Evolutionary conservation across 2,888 invertebrate species (phyloP), one percentile per base, ranked within the genome.

Genomic region (Pomacea canaliculata): DNA sequence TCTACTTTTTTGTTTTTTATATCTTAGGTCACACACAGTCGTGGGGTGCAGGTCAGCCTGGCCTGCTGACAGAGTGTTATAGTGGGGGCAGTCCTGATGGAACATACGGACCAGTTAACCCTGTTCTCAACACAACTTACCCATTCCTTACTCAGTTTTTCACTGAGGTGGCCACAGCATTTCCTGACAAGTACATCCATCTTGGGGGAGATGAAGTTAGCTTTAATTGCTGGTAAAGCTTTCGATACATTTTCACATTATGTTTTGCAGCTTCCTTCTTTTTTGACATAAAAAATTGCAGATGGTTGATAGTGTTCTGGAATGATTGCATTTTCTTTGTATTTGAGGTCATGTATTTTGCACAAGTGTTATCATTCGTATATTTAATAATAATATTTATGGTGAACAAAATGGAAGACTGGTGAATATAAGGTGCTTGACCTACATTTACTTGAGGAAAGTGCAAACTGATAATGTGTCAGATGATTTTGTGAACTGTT

Each of bases 161-260:
- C 83, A 86, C 89, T 27, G 97, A 96, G 91, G 92, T 96, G 0
- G 87, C 88, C 2, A 86, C 91, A n/a, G 92, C 94, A 16, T 98
- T 97, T 90, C 94, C 94, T 0, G 97, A 97, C 82, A 91, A 93
- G 79, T 96, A 95, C 88, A 88, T 97, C n/a, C 98, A 98, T 91
- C 91, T 98, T 3, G 98, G 98, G 8, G 97, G 97, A 0, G 98
- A 98, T 90, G 98, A 98, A 92, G 96, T 97, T 0, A 93, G 93
- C 49, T 94, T 94, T 86, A 92, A 92, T 72, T 97, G 97, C 88
- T 97, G 97, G 97, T 95, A 89, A 91, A 92, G 85, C 66, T 37
- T 23, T 62, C 0, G 16, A 5, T 46, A 27, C 13, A 48, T n/a
- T 67, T 37, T 69, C 37, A 37, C 37, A 37, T 3, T 37, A 0